A percentile compares a stretch with the other conserved stretches of the same genome.
phyloP scores from a whole-genome alignment of 2,113 vertebrate genomes.

The Clarias gariepinus region DNA sequence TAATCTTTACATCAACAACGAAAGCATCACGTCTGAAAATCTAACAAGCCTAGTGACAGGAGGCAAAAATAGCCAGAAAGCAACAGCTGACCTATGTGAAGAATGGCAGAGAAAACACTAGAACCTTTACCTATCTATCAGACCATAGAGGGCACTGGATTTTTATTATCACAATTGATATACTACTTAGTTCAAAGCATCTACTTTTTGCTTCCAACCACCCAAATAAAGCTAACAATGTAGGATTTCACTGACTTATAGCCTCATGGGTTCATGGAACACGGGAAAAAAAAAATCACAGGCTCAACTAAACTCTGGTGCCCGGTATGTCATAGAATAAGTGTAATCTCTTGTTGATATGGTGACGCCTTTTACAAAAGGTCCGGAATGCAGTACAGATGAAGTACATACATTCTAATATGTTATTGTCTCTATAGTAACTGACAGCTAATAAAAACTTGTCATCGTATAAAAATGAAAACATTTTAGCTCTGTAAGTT shows the following conservation, averaged over 20 bases:
- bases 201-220: background rate
- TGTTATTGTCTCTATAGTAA: background rate
- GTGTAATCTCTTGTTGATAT: background rate
- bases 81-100: slow-evolving; percentile 58
- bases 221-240: background rate
- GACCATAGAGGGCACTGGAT: slow-evolving; percentile 36
- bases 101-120: slow-evolving; percentile 59
- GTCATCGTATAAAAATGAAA: background rate
- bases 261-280: background rate
- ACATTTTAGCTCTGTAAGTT: background rate
- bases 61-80: slow-evolving; percentile 59
- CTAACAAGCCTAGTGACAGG: slow-evolving; percentile 58
- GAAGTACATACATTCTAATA: background rate
- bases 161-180: slow-evolving; percentile 23
- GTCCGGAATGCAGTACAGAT: background rate
- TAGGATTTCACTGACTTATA: slow-evolving; percentile 24
- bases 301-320: background rate
- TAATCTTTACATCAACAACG: slow-evolving; percentile 54
- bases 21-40: slow-evolving; percentile 61
- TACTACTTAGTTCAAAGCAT: background rate
- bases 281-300: background rate
- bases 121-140: slow-evolving; percentile 22
- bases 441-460: background rate
- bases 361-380: background rate
- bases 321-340: slow-evolving; percentile 6